phyloP scores from a whole-genome alignment of 2,797 vertebrate species.

The Dicrostonyx torquatus region DNA sequence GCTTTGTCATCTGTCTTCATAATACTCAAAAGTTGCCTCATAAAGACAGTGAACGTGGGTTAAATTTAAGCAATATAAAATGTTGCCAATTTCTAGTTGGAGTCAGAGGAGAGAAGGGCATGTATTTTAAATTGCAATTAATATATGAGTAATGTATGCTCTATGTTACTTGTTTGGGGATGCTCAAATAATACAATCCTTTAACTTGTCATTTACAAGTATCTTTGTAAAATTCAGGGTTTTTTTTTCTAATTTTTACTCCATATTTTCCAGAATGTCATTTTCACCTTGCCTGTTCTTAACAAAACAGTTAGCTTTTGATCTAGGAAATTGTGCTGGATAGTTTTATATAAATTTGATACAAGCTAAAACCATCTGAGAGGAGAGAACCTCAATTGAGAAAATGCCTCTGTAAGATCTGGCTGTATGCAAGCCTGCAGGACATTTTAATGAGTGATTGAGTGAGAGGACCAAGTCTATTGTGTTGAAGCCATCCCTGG shows the following conservation, averaged over 20 bases:
- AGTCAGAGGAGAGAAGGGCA: neutral
- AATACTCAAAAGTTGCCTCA: conserved; percentile 15
- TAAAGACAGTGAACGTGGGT: neutral
- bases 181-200: neutral
- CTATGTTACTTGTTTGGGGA: neutral
- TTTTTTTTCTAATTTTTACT: neutral
- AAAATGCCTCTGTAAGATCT: neutral
- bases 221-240: neutral
- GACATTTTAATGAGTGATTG: neutral
- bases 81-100: neutral
- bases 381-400: neutral
- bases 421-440: neutral
- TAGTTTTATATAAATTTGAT: neutral
- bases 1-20: conserved; percentile 56
- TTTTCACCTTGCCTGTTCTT: neutral
- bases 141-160: neutral
- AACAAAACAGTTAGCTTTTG: neutral
- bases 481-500: neutral
- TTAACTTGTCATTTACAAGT: conserved; percentile 3
- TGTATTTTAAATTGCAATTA: conserved; percentile 31
- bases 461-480: neutral
- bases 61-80: conserved; percentile 52
- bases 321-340: neutral
- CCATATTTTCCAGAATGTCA: neutral
- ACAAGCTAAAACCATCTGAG: neutral